Evolutionary conservation across 2,113 vertebrate genomes (phyloP).

Genomic region (Tretioscincus oriximinensis): DNA sequence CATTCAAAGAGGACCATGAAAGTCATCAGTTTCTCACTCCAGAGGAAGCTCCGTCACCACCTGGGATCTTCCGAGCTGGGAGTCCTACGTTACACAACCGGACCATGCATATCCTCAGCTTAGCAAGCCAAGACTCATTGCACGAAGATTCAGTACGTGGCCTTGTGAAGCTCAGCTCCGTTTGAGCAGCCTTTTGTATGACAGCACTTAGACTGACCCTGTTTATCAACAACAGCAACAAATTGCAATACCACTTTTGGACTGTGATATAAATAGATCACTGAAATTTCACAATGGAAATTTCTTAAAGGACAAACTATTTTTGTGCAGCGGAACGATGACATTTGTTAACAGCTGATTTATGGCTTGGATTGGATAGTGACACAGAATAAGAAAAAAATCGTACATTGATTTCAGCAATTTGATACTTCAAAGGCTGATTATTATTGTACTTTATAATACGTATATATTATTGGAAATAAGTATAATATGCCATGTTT

Average conservation of each 20-base stretch:
- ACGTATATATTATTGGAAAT: slow-evolving; percentile 42
- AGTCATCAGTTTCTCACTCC: slow-evolving; percentile 93
- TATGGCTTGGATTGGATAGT: slow-evolving; percentile 45
- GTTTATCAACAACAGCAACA: slow-evolving; percentile 35
- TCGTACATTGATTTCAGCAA: slow-evolving; percentile 38
- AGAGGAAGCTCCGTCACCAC: slow-evolving; percentile 89
- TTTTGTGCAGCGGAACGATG: slow-evolving; percentile 51
- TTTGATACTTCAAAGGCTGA: slow-evolving; percentile 48
- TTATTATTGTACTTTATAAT: slow-evolving; percentile 56
- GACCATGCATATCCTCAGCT: slow-evolving; percentile 86
- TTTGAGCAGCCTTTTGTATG: slow-evolving; percentile 74
- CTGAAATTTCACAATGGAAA: slow-evolving; percentile 31
- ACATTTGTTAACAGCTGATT: slow-evolving; percentile 35
- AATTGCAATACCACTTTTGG: slow-evolving; percentile 60
- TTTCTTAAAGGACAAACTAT: slow-evolving; percentile 50
- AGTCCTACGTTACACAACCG: slow-evolving; percentile 87
- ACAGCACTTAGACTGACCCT: slow-evolving; percentile 4
- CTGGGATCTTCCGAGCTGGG: slow-evolving; percentile 84
- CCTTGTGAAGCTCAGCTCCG: slow-evolving; percentile 95
- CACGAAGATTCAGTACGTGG: slow-evolving; percentile 96
- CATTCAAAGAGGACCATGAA: slow-evolving; percentile 78
- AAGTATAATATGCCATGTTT: slow-evolving; percentile 54
- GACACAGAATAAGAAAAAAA: slow-evolving; percentile 37
- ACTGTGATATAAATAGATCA: slow-evolving; percentile 46
- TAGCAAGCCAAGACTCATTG: slow-evolving; percentile 93